Conservation (phyloP, 2,797 vertebrate genomes). For the Sphenopsis melanotis region DNA sequence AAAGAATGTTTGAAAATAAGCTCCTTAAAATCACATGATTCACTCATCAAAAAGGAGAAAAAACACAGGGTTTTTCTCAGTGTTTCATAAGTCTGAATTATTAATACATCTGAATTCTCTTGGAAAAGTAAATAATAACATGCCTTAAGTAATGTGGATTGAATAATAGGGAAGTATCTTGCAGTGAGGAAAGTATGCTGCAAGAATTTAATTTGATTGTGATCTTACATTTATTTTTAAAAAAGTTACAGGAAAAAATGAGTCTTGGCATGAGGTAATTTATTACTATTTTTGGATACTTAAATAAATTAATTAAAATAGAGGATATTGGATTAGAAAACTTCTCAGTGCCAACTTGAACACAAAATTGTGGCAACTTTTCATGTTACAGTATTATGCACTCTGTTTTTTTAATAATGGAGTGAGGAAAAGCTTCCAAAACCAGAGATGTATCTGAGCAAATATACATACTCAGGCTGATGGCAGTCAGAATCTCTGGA, state of each 20-base stretch:
- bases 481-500: background rate
- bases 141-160: background rate
- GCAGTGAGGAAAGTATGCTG: background rate
- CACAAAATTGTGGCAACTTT: slow-evolving; percentile 45
- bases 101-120: background rate
- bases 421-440: slow-evolving; percentile 70
- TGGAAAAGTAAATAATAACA: background rate
- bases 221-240: background rate
- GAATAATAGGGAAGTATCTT: background rate
- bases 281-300: background rate
- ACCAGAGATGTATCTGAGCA: background rate
- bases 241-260: background rate
- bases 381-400: slow-evolving; percentile 62
- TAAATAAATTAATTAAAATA: background rate
- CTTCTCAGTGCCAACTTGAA: background rate
- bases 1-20: background rate
- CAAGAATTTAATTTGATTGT: background rate
- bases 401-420: slow-evolving; percentile 54
- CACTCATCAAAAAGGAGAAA: background rate
- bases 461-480: background rate
- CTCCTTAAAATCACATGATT: background rate
- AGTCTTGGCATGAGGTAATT: background rate
- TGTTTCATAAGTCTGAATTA: background rate
- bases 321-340: background rate
- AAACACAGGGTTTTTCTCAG: fast-evolving